Evolutionary conservation across 2,888 invertebrate genomes (phyloP), one percentile per base, ranked within the genome.

Genomic region (Elgonia sp.): DNA sequence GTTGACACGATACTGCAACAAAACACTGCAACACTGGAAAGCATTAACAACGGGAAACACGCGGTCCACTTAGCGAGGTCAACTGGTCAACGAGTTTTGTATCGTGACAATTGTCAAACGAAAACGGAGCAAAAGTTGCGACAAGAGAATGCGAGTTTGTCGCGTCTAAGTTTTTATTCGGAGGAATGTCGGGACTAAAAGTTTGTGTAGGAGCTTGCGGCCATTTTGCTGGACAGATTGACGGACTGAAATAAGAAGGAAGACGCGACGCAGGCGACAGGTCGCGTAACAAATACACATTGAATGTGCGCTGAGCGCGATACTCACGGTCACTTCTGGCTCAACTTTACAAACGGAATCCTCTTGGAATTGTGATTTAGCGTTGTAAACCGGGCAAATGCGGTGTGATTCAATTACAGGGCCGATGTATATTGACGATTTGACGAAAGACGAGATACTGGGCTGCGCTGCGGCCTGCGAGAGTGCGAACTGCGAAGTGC

Each of bases 371-470:
- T 65, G 86, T 46, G 65, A 65, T 79, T 63, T 79, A 20, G 73
- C 63, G 53, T 21, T 42, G 70, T 75, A 81, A 86, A 81, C 86
- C 86, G 81, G 86, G 76, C 70, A 86, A 82, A 70, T 63, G 42
- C 42, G 46, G 42, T 42, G 46, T 16, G 53, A 57, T 21, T 12
- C 20, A 20, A 57, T 20, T 57, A 12, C 55, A 21, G 55, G 55
- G 29, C 29, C 29, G 29, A 29, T 29, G 29, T 29, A 29, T 5
- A 29, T 29, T 57, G 55, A 57, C 20, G 21, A 57, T n/a, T n/a
- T n/a, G n/a, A n/a, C n/a, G n/a, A n/a, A n/a, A n/a, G n/a, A n/a
- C n/a, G n/a, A n/a, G n/a, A n/a, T n/a, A n/a, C n/a, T n/a, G n/a
- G n/a, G n/a, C n/a, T n/a, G n/a, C n/a, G n/a, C n/a, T n/a, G n/a